phyloP scores from a whole-genome alignment of 2,797 vertebrate species.

The Onychomys torridus region DNA sequence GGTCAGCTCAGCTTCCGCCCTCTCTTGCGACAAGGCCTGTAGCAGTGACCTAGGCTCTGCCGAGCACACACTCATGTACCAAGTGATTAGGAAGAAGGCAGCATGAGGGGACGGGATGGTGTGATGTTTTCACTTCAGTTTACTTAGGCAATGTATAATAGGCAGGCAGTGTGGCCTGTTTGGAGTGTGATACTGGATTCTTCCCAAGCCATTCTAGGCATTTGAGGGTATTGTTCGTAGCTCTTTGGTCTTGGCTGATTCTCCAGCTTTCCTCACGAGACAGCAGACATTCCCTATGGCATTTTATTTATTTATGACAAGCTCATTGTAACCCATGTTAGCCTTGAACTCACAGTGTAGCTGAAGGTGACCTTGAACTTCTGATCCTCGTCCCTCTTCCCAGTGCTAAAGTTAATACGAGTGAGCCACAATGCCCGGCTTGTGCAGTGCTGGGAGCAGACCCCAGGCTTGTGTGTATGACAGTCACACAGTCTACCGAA shows the following conservation, averaged over 20 bases:
- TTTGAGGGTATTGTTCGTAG: background rate
- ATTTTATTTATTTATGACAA: background rate
- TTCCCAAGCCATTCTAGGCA: background rate
- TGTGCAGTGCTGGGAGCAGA: background rate
- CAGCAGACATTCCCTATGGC: background rate
- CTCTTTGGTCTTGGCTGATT: background rate
- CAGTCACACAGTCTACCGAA: background rate
- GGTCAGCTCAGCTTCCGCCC: background rate
- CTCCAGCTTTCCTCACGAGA: background rate
- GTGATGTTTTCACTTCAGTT: background rate
- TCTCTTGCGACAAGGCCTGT: background rate
- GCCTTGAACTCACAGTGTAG: background rate
- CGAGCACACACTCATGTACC: background rate
- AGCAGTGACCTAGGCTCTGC: background rate
- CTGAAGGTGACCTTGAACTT: background rate
- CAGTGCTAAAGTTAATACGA: background rate
- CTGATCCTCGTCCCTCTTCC: background rate
- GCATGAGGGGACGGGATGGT: background rate
- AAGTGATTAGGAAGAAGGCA: background rate
- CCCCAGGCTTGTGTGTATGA: background rate
- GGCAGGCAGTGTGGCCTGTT: background rate
- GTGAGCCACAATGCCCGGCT: background rate
- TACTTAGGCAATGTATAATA: background rate
- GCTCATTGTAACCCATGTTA: background rate
- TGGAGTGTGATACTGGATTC: background rate